Base-by-base conservation (phyloP, 2,797 vertebrate genomes). In the Ceyx erithaca region DNA sequence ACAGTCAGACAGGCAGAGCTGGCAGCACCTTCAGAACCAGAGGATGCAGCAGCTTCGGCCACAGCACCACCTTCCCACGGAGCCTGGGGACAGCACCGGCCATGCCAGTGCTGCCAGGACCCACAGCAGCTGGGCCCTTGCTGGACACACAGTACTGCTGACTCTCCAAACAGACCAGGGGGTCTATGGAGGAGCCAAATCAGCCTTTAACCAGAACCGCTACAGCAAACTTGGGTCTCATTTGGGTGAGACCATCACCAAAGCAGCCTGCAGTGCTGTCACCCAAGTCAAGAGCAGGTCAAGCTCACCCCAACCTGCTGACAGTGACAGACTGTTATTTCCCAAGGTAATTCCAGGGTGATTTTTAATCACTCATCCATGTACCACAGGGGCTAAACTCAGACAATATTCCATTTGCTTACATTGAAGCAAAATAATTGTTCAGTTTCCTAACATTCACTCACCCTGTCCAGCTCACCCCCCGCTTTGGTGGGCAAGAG, bases 1-100 rank as follows among this genome's bases (percentile, higher is more conserved):
- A 4, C 12, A 4, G 4, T 3, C 2, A 3, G 40, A 20, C 26
- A 12, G n/a, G 28, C 41, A 28, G 31, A 28, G 54, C 4, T 23
- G 25, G 25, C 58, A 48, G 23, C 2, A 0, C 17, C 4, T 31
- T 13, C 51, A 30, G 7, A 61, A 4, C 17, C 17, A 31, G 55
- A 25, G 68, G 8, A 26, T 30, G 68, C 9, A 1, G 12, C 18
- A 33, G 23, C 49, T 54, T 69, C 6, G 41, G 26, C 19, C 3
- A 13, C 23, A 28, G 18, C 52, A 4, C 18, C 12, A 41, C 26
- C 48, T 5, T 6, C n/a, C 58, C 30, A 4, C 4, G 9, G 4
- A 33, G 10, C 3, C 49, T 1, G 2, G 35, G 26, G 26, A 25
- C 14, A 46, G 31, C 15, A 26, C 49, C 16, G 6, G 49, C 49